Percentiles rank a stretch among this genome's conserved stretches.
Conservation (phyloP, 2,797 vertebrate genomes). For the Lutjanus argentimaculatus region DNA sequence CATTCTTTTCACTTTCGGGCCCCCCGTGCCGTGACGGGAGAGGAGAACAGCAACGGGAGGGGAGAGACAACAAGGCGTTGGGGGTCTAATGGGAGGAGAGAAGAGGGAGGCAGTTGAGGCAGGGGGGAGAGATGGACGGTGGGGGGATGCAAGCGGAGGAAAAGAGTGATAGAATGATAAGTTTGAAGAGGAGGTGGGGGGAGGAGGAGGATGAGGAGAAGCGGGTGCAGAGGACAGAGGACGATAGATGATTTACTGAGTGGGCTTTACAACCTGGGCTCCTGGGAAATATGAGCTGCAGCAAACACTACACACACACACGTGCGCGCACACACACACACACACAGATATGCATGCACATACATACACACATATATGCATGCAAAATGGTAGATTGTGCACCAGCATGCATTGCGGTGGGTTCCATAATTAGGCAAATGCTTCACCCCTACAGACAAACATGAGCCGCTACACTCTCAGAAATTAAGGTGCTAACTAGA, state of each 20-base stretch:
- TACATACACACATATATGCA: conserved; percentile 22
- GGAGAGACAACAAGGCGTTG: conserved; percentile 37
- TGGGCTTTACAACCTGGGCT: conserved; percentile 73
- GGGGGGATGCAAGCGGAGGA: conserved; percentile 29
- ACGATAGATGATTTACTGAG: conserved; percentile 79
- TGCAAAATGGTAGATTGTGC: conserved; percentile 55
- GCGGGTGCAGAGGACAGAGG: conserved; percentile 61
- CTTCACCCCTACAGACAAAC: conserved; percentile 40
- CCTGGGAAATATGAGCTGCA: conserved; percentile 77
- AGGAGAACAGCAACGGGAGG: conserved; percentile 27
- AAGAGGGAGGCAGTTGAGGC: conserved; percentile 4
- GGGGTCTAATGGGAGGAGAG: conserved; percentile 38
- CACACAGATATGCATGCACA: neutral
- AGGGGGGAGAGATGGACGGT: conserved; percentile 8
- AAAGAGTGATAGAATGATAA: conserved; percentile 68
- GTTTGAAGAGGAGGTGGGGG: conserved; percentile 58
- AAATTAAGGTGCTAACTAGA: too few relatives aligned
- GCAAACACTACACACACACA: conserved; percentile 31
- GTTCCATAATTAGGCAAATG: conserved; percentile 66
- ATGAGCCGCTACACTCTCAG: conserved; percentile 24
- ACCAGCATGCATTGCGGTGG: conserved; percentile 26
- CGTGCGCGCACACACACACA: conserved; percentile 18
- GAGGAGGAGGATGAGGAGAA: conserved; percentile 43
- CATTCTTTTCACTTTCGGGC: conserved; percentile 1
- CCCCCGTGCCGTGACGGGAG: conserved; percentile 3